phyloP scores from a whole-genome alignment of 92 coral and sea anemone genomes.

The Porites cylindrica region DNA sequence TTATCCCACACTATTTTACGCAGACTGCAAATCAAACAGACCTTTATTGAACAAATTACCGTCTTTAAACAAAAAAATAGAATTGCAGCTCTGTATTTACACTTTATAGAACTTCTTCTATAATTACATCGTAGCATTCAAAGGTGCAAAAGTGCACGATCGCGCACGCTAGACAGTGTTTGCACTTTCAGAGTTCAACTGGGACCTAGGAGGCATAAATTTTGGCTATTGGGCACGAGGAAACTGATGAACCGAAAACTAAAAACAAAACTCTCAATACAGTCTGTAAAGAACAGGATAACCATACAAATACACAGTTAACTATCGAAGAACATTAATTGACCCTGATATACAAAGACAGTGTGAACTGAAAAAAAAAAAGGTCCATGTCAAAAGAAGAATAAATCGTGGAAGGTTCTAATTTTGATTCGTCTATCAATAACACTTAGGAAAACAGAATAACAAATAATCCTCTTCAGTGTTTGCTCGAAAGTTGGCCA shows the following conservation, averaged over 20 bases:
- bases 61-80: slow-evolving; percentile 34
- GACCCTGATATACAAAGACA: too few species aligned
- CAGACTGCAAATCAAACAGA: neutral
- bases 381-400: too few species aligned
- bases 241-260: too few species aligned
- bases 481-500: neutral
- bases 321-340: too few species aligned
- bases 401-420: neutral
- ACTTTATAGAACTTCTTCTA: neutral
- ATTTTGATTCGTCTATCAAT: neutral
- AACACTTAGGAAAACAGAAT: neutral
- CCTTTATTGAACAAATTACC: slow-evolving; percentile 40
- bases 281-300: too few species aligned
- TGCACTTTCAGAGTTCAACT: neutral
- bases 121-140: slow-evolving; percentile 13
- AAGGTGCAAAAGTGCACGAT: slow-evolving; percentile 6
- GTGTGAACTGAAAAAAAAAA: too few species aligned
- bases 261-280: too few species aligned
- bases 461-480: neutral
- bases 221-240: neutral
- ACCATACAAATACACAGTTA: too few species aligned
- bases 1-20: neutral
- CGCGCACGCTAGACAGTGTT: neutral
- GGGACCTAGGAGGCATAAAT: neutral
- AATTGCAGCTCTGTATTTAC: slow-evolving; percentile 38